These are phyloP conservation scores for Circaetus cinerascens DNA, from an alignment of 2,113 vertebrate species.

Conservation along the genomic window DNA sequence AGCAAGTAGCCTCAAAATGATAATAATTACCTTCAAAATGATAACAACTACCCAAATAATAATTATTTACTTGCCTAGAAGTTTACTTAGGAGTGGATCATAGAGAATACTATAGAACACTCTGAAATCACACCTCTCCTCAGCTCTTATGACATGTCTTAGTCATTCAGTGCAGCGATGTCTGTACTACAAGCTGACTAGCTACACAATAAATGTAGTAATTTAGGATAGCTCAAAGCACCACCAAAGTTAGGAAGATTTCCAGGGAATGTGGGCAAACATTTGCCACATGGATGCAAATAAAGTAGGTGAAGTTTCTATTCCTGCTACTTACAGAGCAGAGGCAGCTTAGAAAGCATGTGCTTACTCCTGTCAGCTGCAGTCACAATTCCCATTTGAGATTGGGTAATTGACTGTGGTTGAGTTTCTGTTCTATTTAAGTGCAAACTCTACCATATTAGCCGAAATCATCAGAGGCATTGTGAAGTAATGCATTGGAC, in stretches of 20 bases:
- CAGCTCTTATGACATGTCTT: background rate
- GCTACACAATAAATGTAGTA: background rate
- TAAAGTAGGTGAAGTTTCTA: background rate
- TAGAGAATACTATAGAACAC: background rate
- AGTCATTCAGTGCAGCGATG: accelerated
- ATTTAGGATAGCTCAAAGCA: background rate
- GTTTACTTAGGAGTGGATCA: background rate
- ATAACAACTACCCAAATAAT: background rate
- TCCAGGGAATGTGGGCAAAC: background rate
- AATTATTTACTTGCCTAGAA: background rate
- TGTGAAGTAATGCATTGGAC: background rate
- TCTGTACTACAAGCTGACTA: background rate
- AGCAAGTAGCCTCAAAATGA: background rate
- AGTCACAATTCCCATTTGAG: background rate
- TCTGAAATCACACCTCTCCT: background rate
- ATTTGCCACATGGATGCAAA: background rate
- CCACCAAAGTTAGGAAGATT: background rate
- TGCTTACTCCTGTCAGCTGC: background rate
- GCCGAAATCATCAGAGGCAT: background rate
- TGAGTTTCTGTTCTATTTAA: background rate
- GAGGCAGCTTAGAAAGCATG: background rate
- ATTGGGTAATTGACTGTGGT: background rate
- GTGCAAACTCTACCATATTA: background rate
- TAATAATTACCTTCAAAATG: background rate
- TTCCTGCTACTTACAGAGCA: background rate